Conservation (phyloP, 2,888 invertebrate genomes). For the Dione vanillae region DNA sequence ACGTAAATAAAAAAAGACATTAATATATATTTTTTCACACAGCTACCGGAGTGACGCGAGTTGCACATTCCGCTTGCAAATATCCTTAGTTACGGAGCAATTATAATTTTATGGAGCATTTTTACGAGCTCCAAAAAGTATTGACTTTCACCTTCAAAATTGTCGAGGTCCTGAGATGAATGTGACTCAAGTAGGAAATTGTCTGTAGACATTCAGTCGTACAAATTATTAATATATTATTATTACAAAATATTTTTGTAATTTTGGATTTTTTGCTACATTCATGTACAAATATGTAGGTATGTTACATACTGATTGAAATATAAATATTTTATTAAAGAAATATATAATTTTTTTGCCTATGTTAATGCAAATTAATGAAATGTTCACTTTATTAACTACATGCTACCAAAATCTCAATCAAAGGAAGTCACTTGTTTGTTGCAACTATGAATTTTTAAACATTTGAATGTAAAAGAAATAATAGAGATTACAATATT, state of each 20-base stretch:
- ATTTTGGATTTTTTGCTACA: background rate
- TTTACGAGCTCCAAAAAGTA: constrained; percentile 34
- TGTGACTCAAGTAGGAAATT: constrained; percentile 46
- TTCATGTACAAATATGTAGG: background rate
- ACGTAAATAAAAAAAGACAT: background rate
- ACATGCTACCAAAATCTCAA: too few species aligned
- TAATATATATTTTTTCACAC: background rate
- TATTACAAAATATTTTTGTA: background rate
- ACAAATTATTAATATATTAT: background rate
- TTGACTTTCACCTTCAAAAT: constrained; percentile 37
- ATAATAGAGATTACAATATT: too few species aligned
- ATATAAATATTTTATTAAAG: too few species aligned
- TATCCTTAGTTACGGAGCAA: constrained; percentile 25
- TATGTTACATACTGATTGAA: too few species aligned
- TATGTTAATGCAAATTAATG: too few species aligned
- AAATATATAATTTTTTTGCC: too few species aligned
- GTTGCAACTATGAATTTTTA: too few species aligned
- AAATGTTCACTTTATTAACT: too few species aligned
- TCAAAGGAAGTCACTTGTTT: too few species aligned
- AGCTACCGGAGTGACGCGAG: background rate
- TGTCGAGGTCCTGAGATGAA: constrained; percentile 42
- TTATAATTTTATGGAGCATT: constrained; percentile 39
- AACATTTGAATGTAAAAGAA: too few species aligned
- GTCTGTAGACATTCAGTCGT: constrained; percentile 22
- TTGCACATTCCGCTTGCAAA: constrained; percentile 29